Evolutionary conservation across 2,888 invertebrate species (phyloP).

Genomic region (Hanleya hanleyi): DNA sequence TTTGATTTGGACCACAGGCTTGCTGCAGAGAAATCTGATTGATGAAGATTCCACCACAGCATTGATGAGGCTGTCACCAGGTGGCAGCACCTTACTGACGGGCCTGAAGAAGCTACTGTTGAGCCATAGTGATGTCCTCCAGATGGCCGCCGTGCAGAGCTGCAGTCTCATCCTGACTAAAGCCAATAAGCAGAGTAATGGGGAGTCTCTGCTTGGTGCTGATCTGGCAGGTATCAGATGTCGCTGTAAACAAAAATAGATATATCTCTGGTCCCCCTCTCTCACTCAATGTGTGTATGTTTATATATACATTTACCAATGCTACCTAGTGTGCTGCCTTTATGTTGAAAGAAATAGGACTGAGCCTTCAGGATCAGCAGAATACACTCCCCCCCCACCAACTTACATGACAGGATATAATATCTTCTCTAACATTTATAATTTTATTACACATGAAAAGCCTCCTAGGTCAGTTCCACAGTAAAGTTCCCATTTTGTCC

Average conservation of each 20-base stretch:
- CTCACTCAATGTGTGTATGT: too few species aligned
- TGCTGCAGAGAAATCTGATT: constrained; percentile 40
- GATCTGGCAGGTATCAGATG: constrained; percentile 39
- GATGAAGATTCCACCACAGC: constrained; percentile 25
- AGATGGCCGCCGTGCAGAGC: constrained; percentile 40
- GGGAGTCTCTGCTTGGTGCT: constrained; percentile 38
- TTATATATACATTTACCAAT: too few species aligned
- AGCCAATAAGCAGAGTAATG: constrained; percentile 24
- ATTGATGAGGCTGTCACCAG: constrained; percentile 39
- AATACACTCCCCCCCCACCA: too few species aligned
- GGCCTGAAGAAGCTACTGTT: constrained; percentile 45
- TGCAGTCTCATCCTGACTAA: neutral
- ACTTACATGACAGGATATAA: too few species aligned
- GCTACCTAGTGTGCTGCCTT: too few species aligned
- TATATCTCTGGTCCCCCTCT: neutral
- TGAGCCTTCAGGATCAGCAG: too few species aligned
- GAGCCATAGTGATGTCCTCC: constrained; percentile 38
- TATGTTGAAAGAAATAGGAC: too few species aligned
- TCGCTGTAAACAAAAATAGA: neutral
- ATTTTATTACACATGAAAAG: too few species aligned
- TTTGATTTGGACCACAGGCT: too few species aligned
- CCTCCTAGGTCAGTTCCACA: too few species aligned
- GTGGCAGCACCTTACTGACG: constrained; percentile 34
- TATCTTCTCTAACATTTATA: too few species aligned
- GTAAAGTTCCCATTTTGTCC: too few species aligned